Evolutionary conservation across 2,888 invertebrate genomes (phyloP), one percentile per base, ranked within the genome.

Genomic region (Leucozona laternaria): DNA sequence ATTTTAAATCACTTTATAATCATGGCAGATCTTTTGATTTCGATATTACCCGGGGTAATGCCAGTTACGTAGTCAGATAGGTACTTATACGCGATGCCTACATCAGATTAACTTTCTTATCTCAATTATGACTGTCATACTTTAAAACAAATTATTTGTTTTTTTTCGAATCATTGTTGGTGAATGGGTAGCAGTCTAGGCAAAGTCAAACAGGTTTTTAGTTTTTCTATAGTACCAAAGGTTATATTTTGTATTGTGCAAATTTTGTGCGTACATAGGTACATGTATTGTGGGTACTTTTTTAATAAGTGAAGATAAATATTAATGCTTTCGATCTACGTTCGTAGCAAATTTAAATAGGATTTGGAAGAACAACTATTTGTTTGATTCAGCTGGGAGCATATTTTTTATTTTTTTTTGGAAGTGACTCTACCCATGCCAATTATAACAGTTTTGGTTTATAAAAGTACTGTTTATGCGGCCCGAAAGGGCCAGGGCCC

Each of bases 31-130:
- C 7, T 37, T 22, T 58, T 31, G 8, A 60, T 13, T 22, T 40
- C 7, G 37, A 37, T n/a, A 22, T 20, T 62, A 43, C 8, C n/a
- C 40, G 3, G 5, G 40, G 4, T 10, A 22, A 43, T 60, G 13
- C 2, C 22, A 37, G 58, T 60, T 40, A 60, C 20, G 40, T 60
- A 11, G n/a, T n/a, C n/a, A n/a, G 0, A 4, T 20, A 48, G 4
- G 20, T 22, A 37, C 37, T 2, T 10, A 34, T 34, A 37, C n/a
- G n/a, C n/a, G n/a, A n/a, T n/a, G n/a, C n/a, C n/a, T 22, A 40
- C 22, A 40, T 25, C 2, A 60, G 40, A 22, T 25, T 5, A 40
- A 60, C 40, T 60, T 60, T 60, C 60, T 40, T 60, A 60, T 60
- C 40, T 40, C 11, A 58, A n/a, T n/a, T 60, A 22, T 17, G n/a